Conservation (phyloP, 2,888 invertebrate species). For the Pomacea canaliculata region DNA sequence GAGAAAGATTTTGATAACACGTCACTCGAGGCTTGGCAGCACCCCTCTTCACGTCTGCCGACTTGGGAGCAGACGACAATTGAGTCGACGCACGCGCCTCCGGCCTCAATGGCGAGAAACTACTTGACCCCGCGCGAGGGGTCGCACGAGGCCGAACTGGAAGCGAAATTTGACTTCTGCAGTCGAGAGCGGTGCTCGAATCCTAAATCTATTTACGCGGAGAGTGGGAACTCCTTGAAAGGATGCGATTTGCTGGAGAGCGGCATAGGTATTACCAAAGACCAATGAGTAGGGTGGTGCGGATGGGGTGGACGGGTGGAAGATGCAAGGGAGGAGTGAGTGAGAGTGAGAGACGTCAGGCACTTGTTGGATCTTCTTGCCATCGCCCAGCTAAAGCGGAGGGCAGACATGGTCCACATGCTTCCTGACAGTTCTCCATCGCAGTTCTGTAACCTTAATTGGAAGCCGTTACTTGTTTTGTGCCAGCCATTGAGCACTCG, state of each 20-base stretch:
- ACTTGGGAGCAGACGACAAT: slow-evolving; percentile 24
- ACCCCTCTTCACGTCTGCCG: slow-evolving; percentile 20
- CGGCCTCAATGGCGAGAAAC: slow-evolving; percentile 16
- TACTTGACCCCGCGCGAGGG: slow-evolving; percentile 19
- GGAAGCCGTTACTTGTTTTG: no score
- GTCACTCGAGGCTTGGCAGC: slow-evolving; percentile 15
- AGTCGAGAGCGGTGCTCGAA: slow-evolving; percentile 13
- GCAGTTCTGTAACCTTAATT: no score
- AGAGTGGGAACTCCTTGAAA: not conserved
- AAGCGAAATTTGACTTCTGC: slow-evolving; percentile 20
- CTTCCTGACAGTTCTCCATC: no score
- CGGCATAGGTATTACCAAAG: slow-evolving; percentile 1
- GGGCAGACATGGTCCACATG: no score
- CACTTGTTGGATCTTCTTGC: not conserved
- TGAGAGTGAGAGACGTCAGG: not conserved
- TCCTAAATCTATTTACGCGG: slow-evolving; percentile 13
- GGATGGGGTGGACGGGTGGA: not conserved
- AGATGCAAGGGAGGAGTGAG: no score
- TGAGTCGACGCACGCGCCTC: slow-evolving; percentile 24
- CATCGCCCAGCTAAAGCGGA: not conserved
- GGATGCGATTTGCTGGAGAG: not conserved
- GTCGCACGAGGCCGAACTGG: slow-evolving; percentile 12
- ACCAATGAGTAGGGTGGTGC: slow-evolving; percentile 1
- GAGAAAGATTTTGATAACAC: slow-evolving; percentile 17
- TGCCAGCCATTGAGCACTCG: no score